A percentile compares a stretch with the other conserved stretches of the same genome.
Conservation (phyloP, 2,888 invertebrate genomes). For the Mesochorus sp. region DNA sequence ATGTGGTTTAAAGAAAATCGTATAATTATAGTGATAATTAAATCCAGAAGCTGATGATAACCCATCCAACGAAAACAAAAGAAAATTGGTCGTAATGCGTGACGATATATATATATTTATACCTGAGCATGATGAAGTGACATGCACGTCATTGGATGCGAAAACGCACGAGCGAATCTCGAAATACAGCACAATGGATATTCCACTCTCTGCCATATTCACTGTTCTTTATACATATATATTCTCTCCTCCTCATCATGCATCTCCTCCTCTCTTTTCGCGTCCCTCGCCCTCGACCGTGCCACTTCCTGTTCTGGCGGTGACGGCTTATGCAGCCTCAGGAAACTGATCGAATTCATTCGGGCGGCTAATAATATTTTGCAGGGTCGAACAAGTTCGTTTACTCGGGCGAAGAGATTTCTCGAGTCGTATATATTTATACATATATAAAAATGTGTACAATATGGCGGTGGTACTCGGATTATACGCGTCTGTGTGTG, state of each 20-base stretch:
- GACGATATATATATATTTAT: too few relatives aligned
- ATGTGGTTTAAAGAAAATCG: too few relatives aligned
- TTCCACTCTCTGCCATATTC: constrained; percentile 56
- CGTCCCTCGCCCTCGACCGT: constrained; percentile 49
- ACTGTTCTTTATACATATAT: constrained; percentile 40
- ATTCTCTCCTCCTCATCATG: constrained; percentile 15
- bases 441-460: too few relatives aligned
- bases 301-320: constrained; percentile 67
- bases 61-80: constrained; percentile 12
- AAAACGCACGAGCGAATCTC: constrained; percentile 57
- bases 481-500: constrained; percentile 45
- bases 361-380: constrained; percentile 79
- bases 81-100: constrained; percentile 26
- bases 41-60: too few relatives aligned
- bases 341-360: constrained; percentile 78
- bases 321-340: constrained; percentile 79
- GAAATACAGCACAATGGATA: constrained; percentile 58
- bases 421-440: constrained; percentile 16
- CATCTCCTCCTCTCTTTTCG: constrained; percentile 23
- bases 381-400: constrained; percentile 78
- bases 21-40: too few relatives aligned
- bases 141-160: constrained; percentile 2
- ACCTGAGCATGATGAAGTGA: constrained; percentile 43
- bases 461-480: constrained; percentile 43
- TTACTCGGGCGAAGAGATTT: constrained; percentile 70